Base-by-base conservation (phyloP, 1,140 invertebrate species). In the Pseudomyrmex flavicornis region DNA sequence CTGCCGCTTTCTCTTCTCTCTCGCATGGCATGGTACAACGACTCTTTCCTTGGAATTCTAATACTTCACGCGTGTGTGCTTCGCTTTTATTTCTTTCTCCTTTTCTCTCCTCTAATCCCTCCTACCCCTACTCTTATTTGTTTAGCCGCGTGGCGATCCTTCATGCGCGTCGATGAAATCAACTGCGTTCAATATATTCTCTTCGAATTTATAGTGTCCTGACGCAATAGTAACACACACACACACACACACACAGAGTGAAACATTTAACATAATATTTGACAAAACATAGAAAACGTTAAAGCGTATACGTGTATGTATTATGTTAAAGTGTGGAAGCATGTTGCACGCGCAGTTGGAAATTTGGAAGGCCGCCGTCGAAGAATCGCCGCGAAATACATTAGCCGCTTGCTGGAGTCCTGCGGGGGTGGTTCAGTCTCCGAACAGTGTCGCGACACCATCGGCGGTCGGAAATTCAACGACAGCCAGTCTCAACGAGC, bases 311-410 rank as follows among this genome's bases (percentile, higher is more conserved):
- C 9, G 35, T 35, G 35, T 35, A 35, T 8, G 5, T 62, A 35
- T 87, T 84, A 2, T 75, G 83, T 91, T 92, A 4, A 82, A 97
- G 97, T 96, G 96, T 87, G 98, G 98, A 7, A 97, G 97, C 91
- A 97, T 97, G 85, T 93, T 99, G 59, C 97, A 97, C 92, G 97
- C 97, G 52, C 97, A 98, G 90, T 92, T 99, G 89, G 98, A 99
- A 93, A 97, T 99, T 74, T 99, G 98, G 98, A 98, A 98, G 93
- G 97, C 96, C 74, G 97, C 97, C 88, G 94, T 94, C 44, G 94
- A 94, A 80, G 94, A 94, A 74, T 94, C 94, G n/a, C 94, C 94
- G 1, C 91, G 93, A 54, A 94, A 94, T 74, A 94, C 93, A 44
- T 79, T 94, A 58, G 91, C 93, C 5, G 91, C 92, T 46, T 93